A percentile compares a stretch with the other conserved stretches of the same genome.
Conservation (phyloP, 2,113 vertebrate species). For the Zosterops japonicus region DNA sequence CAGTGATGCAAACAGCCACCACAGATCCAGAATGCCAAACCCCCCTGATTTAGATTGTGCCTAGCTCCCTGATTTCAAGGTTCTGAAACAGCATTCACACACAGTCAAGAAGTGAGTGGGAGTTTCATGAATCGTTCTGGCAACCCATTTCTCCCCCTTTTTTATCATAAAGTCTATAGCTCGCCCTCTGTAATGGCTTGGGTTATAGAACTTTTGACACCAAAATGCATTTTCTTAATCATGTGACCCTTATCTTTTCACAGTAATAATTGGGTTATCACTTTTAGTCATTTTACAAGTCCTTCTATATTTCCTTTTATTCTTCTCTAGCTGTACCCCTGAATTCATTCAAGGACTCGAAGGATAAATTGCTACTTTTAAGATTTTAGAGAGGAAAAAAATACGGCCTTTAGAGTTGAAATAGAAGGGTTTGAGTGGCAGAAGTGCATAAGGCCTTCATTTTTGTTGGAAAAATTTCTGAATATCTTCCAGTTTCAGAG, state of each 20-base stretch:
- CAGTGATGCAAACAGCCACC: neutral
- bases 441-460: neutral
- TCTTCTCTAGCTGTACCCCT: neutral
- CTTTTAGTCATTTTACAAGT: neutral
- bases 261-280: neutral
- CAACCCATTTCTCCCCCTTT: accelerated
- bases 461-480: neutral
- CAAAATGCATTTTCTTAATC: neutral
- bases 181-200: neutral
- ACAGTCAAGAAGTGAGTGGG: neutral
- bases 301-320: neutral
- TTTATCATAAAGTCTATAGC: neutral
- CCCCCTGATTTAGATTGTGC: neutral
- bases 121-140: neutral
- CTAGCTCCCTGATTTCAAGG: neutral
- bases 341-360: neutral
- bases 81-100: neutral
- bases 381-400: neutral
- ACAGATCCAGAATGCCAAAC: neutral
- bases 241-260: neutral
- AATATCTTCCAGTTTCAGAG: neutral
- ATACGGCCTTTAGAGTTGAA: neutral
- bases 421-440: neutral
- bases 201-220: neutral
- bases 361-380: neutral